Percentiles rank a stretch among this genome's conserved stretches.
Evolutionary conservation across 2,888 invertebrate genomes (phyloP).

Genomic region (Neoaliturus tenellus): DNA sequence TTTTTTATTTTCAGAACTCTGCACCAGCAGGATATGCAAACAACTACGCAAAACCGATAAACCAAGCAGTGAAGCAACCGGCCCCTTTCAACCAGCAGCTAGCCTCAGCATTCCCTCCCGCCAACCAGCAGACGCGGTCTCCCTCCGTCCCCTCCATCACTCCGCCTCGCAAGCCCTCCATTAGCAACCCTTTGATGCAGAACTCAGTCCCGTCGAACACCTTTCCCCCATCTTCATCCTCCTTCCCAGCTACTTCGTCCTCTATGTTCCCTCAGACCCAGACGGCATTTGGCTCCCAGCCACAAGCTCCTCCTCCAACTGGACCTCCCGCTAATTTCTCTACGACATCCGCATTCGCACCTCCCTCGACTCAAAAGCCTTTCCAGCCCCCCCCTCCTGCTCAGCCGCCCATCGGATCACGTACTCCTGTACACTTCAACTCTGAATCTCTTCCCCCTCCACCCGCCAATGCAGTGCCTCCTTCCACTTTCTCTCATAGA

Average conservation of each 20-base stretch:
- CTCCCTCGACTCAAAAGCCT: conserved; percentile 33
- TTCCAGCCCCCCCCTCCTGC: conserved; percentile 54
- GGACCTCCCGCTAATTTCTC: conserved; percentile 39
- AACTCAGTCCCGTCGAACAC: conserved; percentile 66
- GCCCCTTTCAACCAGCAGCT: conserved; percentile 4
- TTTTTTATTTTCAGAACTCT: not conserved
- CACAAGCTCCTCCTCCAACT: conserved; percentile 39
- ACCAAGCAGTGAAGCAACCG: not conserved
- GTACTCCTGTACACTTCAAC: conserved; percentile 49
- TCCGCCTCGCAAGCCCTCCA: conserved; percentile 31
- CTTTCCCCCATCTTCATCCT: conserved; percentile 66
- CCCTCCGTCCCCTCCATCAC: conserved; percentile 8
- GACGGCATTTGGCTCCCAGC: conserved; percentile 27
- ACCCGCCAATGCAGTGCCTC: conserved; percentile 38
- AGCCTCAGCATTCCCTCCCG: not conserved
- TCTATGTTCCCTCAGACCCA: conserved; percentile 5
- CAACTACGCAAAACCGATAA: not conserved
- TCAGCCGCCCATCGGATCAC: conserved; percentile 31
- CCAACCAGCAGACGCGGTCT: not conserved
- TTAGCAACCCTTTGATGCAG: conserved; percentile 58
- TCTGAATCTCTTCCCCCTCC: conserved; percentile 43
- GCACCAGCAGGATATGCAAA: not conserved
- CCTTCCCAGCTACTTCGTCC: conserved; percentile 63
- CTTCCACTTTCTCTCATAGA: conserved; percentile 31
- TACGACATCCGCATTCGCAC: conserved; percentile 44